phyloP scores from a whole-genome alignment of 2,113 vertebrate genomes.

The Deroptyus accipitrinus region DNA sequence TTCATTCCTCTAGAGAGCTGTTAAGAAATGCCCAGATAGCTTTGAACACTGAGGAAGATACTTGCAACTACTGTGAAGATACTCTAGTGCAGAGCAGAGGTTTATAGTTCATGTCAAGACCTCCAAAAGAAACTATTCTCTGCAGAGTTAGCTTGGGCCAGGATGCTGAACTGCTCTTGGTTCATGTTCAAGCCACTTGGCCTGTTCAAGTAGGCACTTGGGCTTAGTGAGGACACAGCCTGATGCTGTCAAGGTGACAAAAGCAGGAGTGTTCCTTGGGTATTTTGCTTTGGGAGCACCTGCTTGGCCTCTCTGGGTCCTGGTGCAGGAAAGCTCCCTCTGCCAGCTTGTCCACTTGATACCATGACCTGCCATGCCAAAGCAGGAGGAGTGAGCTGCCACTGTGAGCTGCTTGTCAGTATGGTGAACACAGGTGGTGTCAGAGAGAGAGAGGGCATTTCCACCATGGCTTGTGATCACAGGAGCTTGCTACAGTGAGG shows the following conservation, averaged over 20 bases:
- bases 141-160: not conserved
- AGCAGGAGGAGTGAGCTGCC: accelerated
- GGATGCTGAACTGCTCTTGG: not conserved
- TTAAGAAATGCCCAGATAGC: not conserved
- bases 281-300: not conserved
- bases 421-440: not conserved
- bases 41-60: not conserved
- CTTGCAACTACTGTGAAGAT: not conserved
- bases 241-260: not conserved
- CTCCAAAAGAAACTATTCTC: not conserved
- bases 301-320: not conserved
- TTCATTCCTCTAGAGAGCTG: not conserved
- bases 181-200: not conserved
- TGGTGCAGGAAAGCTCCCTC: not conserved
- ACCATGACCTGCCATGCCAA: not conserved
- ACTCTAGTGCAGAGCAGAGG: not conserved
- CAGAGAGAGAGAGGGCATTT: accelerated
- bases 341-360: not conserved
- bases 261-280: not conserved
- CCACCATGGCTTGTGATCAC: not conserved
- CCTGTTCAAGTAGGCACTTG: not conserved
- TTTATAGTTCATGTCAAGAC: not conserved
- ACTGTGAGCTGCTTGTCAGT: accelerated
- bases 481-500: not conserved
- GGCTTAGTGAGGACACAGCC: not conserved